Evolutionary conservation across 2,888 invertebrate species (phyloP).

Genomic region (Lutraria lutraria): DNA sequence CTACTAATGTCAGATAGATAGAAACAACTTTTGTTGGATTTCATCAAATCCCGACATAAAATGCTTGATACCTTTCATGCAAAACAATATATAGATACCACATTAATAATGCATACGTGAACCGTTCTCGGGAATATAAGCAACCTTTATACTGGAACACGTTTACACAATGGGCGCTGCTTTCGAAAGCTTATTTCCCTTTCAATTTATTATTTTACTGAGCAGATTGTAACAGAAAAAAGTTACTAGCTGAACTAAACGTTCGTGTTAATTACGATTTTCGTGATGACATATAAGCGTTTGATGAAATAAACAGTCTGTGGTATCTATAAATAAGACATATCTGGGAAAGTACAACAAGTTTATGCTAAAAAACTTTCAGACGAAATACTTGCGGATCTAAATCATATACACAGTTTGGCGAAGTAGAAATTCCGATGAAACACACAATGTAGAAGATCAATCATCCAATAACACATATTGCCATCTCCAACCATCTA

Average conservation of each 20-base stretch:
- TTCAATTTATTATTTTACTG: background rate
- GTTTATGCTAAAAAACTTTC: background rate
- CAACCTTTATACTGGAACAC: background rate
- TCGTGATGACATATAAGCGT: background rate
- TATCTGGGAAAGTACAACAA: background rate
- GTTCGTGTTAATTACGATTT: background rate
- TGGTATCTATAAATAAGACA: background rate
- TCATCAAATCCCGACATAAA: background rate
- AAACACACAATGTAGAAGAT: too few species aligned
- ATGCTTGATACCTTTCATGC: background rate
- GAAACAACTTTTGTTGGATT: background rate
- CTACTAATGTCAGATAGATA: background rate
- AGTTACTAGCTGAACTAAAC: background rate
- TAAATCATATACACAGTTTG: too few species aligned
- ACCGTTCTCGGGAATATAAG: background rate
- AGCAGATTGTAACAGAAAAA: background rate
- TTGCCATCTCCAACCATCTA: too few species aligned
- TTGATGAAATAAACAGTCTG: constrained; percentile 16
- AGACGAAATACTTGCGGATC: background rate
- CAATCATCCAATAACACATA: too few species aligned
- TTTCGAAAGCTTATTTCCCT: background rate
- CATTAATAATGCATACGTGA: background rate
- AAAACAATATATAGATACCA: background rate
- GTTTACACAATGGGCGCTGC: background rate
- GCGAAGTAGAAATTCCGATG: too few species aligned